phyloP scores from a whole-genome alignment of 2,888 invertebrate species.

The Polyommatus iphigenia region DNA sequence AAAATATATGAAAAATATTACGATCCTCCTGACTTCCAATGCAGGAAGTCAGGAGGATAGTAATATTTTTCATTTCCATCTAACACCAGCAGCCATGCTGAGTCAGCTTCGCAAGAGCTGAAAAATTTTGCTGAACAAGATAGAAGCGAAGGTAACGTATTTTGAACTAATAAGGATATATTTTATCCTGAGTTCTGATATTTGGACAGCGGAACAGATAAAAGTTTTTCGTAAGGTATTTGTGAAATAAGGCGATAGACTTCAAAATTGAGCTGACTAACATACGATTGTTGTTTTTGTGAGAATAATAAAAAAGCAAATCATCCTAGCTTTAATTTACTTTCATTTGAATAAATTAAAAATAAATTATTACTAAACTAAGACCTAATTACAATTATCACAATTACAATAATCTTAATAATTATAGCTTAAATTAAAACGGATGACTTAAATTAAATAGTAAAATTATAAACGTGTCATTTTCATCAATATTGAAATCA shows the following conservation, averaged over 20 bases:
- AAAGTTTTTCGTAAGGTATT: not conserved
- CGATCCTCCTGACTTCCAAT: too few relatives aligned
- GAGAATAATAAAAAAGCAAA: not conserved
- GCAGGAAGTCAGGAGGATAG: not conserved
- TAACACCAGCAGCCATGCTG: not conserved
- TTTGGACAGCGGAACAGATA: not conserved
- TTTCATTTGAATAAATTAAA: constrained; percentile 4
- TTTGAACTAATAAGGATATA: not conserved
- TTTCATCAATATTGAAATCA: not conserved
- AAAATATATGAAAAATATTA: too few relatives aligned
- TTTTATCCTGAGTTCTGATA: not conserved
- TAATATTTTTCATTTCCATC: constrained; percentile 7
- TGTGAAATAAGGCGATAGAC: not conserved
- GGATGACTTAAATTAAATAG: too few relatives aligned
- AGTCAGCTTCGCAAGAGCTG: not conserved
- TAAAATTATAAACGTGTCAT: not conserved
- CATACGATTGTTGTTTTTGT: not conserved
- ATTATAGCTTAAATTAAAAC: too few relatives aligned
- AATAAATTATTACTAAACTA: not conserved
- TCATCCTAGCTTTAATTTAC: not conserved
- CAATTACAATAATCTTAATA: too few relatives aligned
- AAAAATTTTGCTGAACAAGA: not conserved
- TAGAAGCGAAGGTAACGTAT: not conserved
- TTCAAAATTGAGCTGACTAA: not conserved
- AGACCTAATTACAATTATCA: too few relatives aligned